Conservation (phyloP, 2,797 vertebrate species). For the Danio kyathit region DNA sequence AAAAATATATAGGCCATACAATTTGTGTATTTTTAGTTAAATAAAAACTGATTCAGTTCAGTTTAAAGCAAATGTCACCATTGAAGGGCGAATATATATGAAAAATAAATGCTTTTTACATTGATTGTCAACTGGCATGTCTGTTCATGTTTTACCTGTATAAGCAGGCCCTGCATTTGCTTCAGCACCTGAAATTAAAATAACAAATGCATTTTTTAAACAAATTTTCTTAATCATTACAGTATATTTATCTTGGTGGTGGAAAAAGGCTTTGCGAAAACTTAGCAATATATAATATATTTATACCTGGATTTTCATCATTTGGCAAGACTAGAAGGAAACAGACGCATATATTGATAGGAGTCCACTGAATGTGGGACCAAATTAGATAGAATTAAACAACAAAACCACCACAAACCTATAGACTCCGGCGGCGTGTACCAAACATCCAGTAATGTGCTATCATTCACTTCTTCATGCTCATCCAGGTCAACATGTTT, state of each 20-base stretch:
- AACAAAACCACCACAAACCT: conserved; percentile 30
- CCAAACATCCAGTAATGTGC: conserved; percentile 54
- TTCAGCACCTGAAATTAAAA: conserved; percentile 1
- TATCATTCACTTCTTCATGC: conserved; percentile 49
- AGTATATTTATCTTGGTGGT: background rate
- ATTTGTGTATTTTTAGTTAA: too few species aligned
- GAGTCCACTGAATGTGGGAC: background rate
- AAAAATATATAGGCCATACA: too few species aligned
- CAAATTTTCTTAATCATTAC: background rate
- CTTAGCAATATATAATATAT: background rate
- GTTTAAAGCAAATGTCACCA: too few species aligned
- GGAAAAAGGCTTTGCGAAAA: conserved; percentile 5
- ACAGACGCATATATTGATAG: conserved; percentile 2
- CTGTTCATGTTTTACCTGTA: conserved; percentile 7
- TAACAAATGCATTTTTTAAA: background rate
- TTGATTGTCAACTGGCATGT: background rate
- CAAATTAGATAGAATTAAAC: background rate
- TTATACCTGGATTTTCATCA: conserved; percentile 31
- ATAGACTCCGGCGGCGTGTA: conserved; percentile 57
- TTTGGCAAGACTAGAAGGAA: conserved; percentile 21
- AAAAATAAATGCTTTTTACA: too few species aligned
- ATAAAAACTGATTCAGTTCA: too few species aligned
- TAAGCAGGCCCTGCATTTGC: background rate
- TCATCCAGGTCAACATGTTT: conserved; percentile 22
- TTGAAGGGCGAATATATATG: too few species aligned